A percentile compares a stretch with the other conserved stretches of the same genome.
phyloP scores from a whole-genome alignment of 2,888 invertebrate species.

The Drosophila histrio region DNA sequence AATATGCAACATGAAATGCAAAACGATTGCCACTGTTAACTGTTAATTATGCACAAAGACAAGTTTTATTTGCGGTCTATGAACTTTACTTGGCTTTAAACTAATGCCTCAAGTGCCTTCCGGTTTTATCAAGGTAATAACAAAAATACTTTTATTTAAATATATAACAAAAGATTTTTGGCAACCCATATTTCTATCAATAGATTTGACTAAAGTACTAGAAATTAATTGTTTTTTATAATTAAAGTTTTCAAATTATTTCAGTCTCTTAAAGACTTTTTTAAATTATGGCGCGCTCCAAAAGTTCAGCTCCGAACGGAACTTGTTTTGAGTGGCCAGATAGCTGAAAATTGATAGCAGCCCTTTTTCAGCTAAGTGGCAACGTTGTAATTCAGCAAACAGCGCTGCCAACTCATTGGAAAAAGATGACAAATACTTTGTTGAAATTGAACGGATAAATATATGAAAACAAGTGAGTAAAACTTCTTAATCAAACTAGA shows the following conservation, averaged over 20 bases:
- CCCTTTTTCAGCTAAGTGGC: slow-evolving; percentile 3
- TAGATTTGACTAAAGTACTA: neutral
- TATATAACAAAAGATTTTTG: neutral
- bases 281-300: neutral
- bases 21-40: slow-evolving; percentile 4
- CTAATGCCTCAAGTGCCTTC: slow-evolving; percentile 33
- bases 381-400: neutral
- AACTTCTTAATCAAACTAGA: too few species aligned
- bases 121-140: slow-evolving; percentile 43
- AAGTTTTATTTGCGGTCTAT: slow-evolving; percentile 17
- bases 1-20: slow-evolving; percentile 20
- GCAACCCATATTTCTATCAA: too few species aligned
- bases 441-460: neutral
- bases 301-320: neutral
- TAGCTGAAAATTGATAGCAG: neutral
- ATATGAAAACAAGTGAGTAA: too few species aligned
- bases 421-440: neutral
- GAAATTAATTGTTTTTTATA: neutral
- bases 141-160: neutral
- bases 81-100: neutral
- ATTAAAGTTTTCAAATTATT: neutral
- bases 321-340: slow-evolving; percentile 24
- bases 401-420: slow-evolving; percentile 15
- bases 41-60: slow-evolving; percentile 52
- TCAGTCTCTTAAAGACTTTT: slow-evolving; percentile 3